phyloP scores from a whole-genome alignment of 2,113 vertebrate genomes.

The Pyxicephalus adspersus region DNA sequence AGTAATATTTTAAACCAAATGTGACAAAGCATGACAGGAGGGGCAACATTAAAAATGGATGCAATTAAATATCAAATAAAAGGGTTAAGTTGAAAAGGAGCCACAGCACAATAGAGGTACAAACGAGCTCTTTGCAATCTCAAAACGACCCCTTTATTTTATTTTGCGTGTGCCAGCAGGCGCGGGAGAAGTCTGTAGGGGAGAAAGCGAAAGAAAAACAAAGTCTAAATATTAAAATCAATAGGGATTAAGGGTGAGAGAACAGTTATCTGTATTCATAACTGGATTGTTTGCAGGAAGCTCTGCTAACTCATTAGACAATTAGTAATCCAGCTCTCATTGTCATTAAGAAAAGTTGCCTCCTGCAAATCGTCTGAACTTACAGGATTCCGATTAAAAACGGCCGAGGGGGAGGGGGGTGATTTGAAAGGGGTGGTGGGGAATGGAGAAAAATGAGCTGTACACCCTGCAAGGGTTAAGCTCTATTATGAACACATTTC shows the following conservation, averaged over 20 bases:
- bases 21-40: slow-evolving; percentile 28
- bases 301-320: slow-evolving; percentile 62
- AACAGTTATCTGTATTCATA: slow-evolving; percentile 33
- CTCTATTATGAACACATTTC: slow-evolving; percentile 87
- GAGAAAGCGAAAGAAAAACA: background rate
- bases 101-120: slow-evolving; percentile 31
- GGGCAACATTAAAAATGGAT: slow-evolving; percentile 38
- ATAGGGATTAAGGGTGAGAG: background rate
- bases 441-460: slow-evolving; percentile 70
- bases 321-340: slow-evolving; percentile 73
- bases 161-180: slow-evolving; percentile 34
- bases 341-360: slow-evolving; percentile 74
- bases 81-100: slow-evolving; percentile 42
- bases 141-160: slow-evolving; percentile 41
- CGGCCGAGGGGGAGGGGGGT: slow-evolving; percentile 56
- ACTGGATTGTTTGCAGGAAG: slow-evolving; percentile 44
- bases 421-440: slow-evolving; percentile 50
- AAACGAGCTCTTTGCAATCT: slow-evolving; percentile 40
- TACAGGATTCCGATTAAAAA: slow-evolving; percentile 74
- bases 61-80: slow-evolving; percentile 47
- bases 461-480: slow-evolving; percentile 80
- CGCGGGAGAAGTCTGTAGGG: slow-evolving; percentile 4
- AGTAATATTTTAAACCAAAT: slow-evolving; percentile 6
- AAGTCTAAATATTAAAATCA: slow-evolving; percentile 37
- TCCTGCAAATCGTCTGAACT: slow-evolving; percentile 78